Percentiles rank a stretch among this genome's conserved stretches.
Evolutionary conservation across 2,113 vertebrate species (phyloP).

Genomic region (Sturnus vulgaris): DNA sequence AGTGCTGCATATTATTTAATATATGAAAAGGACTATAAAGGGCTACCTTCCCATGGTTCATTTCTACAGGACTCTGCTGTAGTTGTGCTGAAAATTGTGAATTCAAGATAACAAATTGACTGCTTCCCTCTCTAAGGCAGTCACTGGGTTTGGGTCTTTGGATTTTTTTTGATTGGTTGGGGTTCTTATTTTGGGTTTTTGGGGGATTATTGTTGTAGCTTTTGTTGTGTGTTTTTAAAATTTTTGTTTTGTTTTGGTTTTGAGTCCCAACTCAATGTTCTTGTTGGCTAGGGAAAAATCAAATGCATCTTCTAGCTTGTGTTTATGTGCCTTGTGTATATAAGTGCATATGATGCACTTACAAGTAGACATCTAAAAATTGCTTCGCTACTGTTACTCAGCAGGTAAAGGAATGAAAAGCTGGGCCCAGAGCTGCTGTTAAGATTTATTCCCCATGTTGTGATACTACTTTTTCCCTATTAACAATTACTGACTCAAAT

Average conservation of each 20-base stretch:
- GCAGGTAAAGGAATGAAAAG: background rate
- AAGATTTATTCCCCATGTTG: background rate
- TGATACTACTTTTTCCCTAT: background rate
- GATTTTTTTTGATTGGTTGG: accelerated
- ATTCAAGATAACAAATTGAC: background rate
- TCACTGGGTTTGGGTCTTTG: too few relatives aligned
- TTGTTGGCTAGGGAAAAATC: background rate
- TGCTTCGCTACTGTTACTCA: background rate
- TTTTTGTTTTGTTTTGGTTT: background rate
- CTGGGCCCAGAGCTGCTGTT: background rate
- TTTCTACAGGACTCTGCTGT: background rate
- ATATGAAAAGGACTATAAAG: background rate
- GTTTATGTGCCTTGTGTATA: background rate
- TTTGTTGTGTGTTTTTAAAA: accelerated
- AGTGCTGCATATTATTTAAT: background rate
- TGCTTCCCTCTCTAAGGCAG: background rate
- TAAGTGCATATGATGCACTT: background rate
- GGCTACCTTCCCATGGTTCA: background rate
- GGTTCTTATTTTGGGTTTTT: background rate
- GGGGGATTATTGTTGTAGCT: background rate
- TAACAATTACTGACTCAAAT: background rate
- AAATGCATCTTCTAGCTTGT: background rate
- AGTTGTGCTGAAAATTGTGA: background rate
- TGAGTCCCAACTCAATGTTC: background rate
- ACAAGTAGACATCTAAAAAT: background rate